Conservation (phyloP, 2,113 vertebrate genomes). For the Dolichallabes microphthalmus region DNA sequence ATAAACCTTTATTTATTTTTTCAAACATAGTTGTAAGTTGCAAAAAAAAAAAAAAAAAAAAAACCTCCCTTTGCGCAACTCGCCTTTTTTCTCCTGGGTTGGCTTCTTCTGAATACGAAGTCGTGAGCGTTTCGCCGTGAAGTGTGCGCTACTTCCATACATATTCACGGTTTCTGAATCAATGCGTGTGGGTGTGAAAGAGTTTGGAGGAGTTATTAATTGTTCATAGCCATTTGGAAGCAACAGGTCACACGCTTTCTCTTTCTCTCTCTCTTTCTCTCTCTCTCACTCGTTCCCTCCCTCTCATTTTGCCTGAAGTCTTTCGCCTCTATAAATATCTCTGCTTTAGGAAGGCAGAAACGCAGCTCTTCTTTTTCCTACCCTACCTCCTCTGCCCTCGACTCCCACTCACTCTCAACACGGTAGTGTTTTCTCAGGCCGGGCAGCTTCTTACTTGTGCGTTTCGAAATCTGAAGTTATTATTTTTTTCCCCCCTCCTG, state of each 20-base stretch:
- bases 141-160: conserved; percentile 13
- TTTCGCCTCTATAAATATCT: conserved; percentile 49
- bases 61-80: background rate
- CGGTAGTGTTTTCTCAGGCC: conserved; percentile 22
- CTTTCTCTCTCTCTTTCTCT: conserved; percentile 56
- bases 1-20: background rate
- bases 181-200: conserved; percentile 33
- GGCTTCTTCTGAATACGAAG: background rate
- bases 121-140: background rate
- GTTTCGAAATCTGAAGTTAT: conserved; percentile 10
- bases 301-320: conserved; percentile 44
- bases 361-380: conserved; percentile 15
- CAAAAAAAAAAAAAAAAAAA: background rate
- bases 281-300: conserved; percentile 46
- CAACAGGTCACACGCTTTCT: conserved; percentile 49
- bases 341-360: conserved; percentile 14
- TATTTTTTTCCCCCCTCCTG: conserved; percentile 25
- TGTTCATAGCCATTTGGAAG: conserved; percentile 27
- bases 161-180: conserved; percentile 46
- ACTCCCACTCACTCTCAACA: conserved; percentile 27
- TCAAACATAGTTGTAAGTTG: background rate
- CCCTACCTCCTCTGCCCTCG: conserved; percentile 37
- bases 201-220: conserved; percentile 34
- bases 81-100: background rate
- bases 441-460: conserved; percentile 13